Evolutionary conservation across 2,888 invertebrate species (phyloP), one percentile per base, ranked within the genome.

Genomic region (Baccha elongata): DNA sequence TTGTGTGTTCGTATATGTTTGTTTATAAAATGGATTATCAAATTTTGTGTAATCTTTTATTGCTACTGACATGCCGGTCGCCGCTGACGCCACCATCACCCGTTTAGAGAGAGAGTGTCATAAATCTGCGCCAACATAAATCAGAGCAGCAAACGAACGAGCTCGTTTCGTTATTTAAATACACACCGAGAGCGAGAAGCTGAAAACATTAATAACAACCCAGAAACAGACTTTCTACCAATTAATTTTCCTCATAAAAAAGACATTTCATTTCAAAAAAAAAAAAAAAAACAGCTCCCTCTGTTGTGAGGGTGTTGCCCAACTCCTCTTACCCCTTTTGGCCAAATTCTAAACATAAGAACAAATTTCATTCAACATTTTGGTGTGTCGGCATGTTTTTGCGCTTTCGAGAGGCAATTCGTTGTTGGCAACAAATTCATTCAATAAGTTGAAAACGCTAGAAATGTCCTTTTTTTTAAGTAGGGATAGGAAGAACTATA

Each of bases 211-310:
- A 55, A 65, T 67, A 62, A 60, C 42, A 72, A 67, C 8, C 44
- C 46, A 48, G 35, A n/a, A 46, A 46, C 55, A 72, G 60, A 65
- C 78, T 65, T 72, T 58, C 64, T 52, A 65, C 29, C 60, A 78
- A 78, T 72, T 78, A 78, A 78, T 78, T 67, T 26, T 32, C n/a
- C 44, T 26, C 72, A 78, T 65, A 78, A 78, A 69, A 71, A 64
- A 53, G 44, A 60, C 58, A 60, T 60, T 60, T 60, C 17, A 42
- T 55, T 55, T 23, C 19, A 19, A 19, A 35, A 15, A 29, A 50
- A 50, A 1, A 52, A 11, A 11, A 3, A 10, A 19, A 19, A 37
- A 42, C 3, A 17, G 40, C 21, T 5, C 10, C 40, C 13, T 15
- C 40, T 40, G 3, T 17, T 26, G 7, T n/a, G 44, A 19, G 1